Base-by-base conservation (phyloP, 2,113 vertebrate genomes). In the Pyxicephalus adspersus region DNA sequence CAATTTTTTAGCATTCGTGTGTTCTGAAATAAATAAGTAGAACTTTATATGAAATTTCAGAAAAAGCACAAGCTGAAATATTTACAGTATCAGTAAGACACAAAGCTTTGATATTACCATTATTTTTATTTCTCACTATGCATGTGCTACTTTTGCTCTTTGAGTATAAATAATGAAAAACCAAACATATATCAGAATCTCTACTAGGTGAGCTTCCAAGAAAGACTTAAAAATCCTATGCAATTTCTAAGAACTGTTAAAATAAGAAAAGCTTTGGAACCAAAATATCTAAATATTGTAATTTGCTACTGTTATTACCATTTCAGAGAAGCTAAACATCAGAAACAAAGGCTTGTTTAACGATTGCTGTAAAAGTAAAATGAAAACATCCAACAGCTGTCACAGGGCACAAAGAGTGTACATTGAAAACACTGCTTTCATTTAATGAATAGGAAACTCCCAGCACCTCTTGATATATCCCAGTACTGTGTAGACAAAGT, bases 111-210 rank as follows among this genome's bases (percentile, higher is more conserved):
- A 54, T 28, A 54, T 65, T 29, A 19, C 50, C 13, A 6, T 38
- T n/a, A 50, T n/a, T 52, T 65, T 29, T 65, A 80, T 72, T 70
- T 72, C 58, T 64, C 66, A 52, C 58, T 64, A 64, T 61, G 71
- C 54, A 51, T n/a, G 20, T 64, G 18, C n/a, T 26, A 80, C 66
- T 71, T 23, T 51, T 68, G 31, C 54, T 51, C 65, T 70, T 50
- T 52, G 55, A 38, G 34, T 83, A 80, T 81, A 83, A 81, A 64
- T 77, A 85, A 72, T 34, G 31, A 80, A 84, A 83, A 19, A 18
- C 83, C 83, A 86, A 71, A 28, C 28, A 80, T 52, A 83, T 51
- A 19, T 77, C 9, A 80, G 2, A 50, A 31, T 66, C 70, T 18
- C 9, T 66, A 64, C 58, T 60, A 63, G n/a, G 25, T 77, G 29